Conservation (phyloP, 1,140 invertebrate genomes). For the Camponotus floridanus region DNA sequence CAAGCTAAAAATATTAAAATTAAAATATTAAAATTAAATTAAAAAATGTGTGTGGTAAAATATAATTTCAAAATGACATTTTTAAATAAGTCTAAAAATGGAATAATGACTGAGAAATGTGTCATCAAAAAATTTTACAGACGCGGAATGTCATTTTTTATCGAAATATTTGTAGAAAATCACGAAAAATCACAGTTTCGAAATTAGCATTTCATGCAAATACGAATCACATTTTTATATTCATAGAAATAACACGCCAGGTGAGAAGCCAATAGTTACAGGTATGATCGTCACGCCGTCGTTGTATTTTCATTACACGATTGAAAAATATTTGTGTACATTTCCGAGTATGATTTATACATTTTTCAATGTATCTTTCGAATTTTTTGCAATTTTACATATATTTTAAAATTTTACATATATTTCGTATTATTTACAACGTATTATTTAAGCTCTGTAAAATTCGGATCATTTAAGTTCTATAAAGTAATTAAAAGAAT, state of each 20-base stretch:
- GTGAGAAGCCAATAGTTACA: conserved; percentile 50
- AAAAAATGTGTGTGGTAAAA: no score
- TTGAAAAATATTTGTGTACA: conserved; percentile 59
- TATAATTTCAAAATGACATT: not conserved
- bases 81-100: not conserved
- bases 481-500: not conserved
- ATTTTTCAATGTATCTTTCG: conserved; percentile 23
- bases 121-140: not conserved
- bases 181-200: not conserved
- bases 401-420: conserved; percentile 34
- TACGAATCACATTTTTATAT: conserved; percentile 52
- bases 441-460: not conserved
- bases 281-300: conserved; percentile 1
- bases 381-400: not conserved
- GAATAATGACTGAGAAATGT: not conserved
- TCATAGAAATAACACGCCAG: conserved; percentile 53
- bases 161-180: conserved; percentile 9
- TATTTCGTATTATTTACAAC: not conserved
- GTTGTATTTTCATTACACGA: conserved; percentile 42
- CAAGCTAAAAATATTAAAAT: no score
- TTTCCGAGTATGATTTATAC: conserved; percentile 35
- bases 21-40: no score
- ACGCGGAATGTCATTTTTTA: not conserved
- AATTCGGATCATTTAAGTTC: not conserved
- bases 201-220: conserved; percentile 44